Base-by-base conservation (phyloP, 2,797 vertebrate genomes). In the Schizopygopsis pylzovi region DNA sequence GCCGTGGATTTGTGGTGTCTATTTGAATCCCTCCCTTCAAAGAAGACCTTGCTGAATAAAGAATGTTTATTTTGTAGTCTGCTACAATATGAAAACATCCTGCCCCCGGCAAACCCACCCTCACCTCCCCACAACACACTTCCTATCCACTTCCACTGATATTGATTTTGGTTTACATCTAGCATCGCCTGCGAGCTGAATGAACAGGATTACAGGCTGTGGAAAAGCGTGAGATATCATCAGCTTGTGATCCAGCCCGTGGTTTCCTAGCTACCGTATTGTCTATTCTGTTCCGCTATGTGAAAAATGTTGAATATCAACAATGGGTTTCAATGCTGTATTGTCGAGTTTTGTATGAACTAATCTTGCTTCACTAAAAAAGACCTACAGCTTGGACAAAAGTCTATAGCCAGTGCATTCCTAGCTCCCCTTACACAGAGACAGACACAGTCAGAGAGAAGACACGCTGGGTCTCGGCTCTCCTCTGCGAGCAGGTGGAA, bases 291-390 rank as follows among this genome's bases (percentile, higher is more conserved):
- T 97, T 98, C 97, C 95, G 97, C 98, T 99, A 99, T 99, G 98
- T 99, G 98, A 99, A 99, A 99, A 99, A 99, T 99, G 98, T 98
- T 99, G 98, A 99, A 99, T 99, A 99, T 99, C 98, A 99, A 99
- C 98, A 99, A 99, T 99, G 97, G 97, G 97, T 98, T 98, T 99
- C 98, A 99, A 96, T 97, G 97, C 97, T 95, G 97, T 97, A 99
- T 99, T 99, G 98, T 99, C 99, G 98, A 99, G 97, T 99, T 99
- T 98, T 99, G 97, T 99, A 99, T 99, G 97, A 99, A 99, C 97
- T 99, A 99, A 99, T 99, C 98, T 99, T 99, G 97, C 97, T 97
- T 97, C 96, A 96, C 96, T 97, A 97, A 97, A 93, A 97, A 96
- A 94, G 95, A 96, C 94, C 94, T 96, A 96, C 95, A 96, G 97